Percentiles rank a stretch among this genome's conserved stretches.
These are phyloP conservation scores for Mycalesis mineus DNA, from an alignment of 2,888 invertebrate species.

Conservation along the genomic window DNA sequence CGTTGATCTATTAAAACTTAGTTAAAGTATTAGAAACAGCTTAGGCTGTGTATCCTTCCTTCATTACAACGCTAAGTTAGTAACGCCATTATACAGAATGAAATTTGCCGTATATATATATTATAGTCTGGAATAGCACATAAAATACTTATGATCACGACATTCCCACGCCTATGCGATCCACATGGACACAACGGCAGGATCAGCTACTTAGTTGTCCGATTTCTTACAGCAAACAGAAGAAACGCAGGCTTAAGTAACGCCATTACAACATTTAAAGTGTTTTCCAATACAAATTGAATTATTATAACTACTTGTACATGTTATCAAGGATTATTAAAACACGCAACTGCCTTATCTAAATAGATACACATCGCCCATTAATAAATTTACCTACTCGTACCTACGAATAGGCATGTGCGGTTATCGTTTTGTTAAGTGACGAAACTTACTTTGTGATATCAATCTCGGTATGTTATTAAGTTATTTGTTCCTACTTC, in stretches of 20 bases:
- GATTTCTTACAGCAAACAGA: no score
- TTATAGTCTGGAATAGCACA: no score
- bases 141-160: no score
- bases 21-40: no score
- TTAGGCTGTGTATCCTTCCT: no score
- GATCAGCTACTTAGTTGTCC: no score
- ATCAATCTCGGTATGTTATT: slow-evolving; percentile 9
- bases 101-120: no score
- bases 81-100: no score
- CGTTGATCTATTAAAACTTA: no score
- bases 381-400: slow-evolving; percentile 10
- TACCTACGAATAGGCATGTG: not conserved
- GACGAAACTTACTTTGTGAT: slow-evolving; percentile 14
- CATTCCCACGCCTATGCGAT: no score
- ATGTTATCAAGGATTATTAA: slow-evolving; percentile 12
- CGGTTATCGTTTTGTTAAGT: slow-evolving; percentile 14
- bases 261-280: not conserved
- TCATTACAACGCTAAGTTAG: no score
- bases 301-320: not conserved
- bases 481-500: slow-evolving; percentile 1
- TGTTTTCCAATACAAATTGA: not conserved
- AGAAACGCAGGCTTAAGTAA: not conserved
- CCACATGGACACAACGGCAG: no score
- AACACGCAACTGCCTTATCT: slow-evolving; percentile 19
- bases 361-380: slow-evolving; percentile 19